A percentile compares a stretch with the other conserved stretches of the same genome.
phyloP scores from a whole-genome alignment of 2,797 vertebrate genomes.

The Sciaenops ocellatus region DNA sequence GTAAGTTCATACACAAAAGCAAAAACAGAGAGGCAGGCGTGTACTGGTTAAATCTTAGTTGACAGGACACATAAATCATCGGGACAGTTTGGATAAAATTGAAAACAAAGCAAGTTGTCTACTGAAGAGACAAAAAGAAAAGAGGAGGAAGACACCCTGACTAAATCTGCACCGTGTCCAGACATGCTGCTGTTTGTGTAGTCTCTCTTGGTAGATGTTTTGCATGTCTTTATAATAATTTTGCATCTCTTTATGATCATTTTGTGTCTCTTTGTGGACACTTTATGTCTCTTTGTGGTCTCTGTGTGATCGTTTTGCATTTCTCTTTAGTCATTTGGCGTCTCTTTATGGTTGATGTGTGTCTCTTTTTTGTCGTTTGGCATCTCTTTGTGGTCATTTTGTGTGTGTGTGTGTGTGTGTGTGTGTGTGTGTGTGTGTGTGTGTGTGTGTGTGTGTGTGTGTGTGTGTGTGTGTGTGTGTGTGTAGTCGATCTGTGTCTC shows the following conservation, averaged over 20 bases:
- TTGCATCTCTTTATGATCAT: not conserved
- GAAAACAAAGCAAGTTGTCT: conserved; percentile 11
- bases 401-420: not conserved
- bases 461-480: not conserved
- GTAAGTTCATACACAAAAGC: not conserved
- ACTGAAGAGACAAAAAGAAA: too few relatives aligned
- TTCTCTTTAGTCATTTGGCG: not conserved
- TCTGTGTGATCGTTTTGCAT: not conserved
- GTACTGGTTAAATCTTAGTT: not conserved
- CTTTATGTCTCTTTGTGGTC: not conserved
- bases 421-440: not conserved
- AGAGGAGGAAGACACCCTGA: not conserved
- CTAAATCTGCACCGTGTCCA: not conserved
- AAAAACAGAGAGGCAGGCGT: not conserved
- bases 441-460: not conserved
- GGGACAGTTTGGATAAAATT: conserved; percentile 6
- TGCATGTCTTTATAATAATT: not conserved
- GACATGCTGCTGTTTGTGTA: not conserved
- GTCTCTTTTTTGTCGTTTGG: not conserved
- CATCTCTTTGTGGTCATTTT: not conserved
- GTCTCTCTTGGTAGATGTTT: not conserved
- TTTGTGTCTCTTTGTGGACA: not conserved
- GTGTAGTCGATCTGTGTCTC: not conserved
- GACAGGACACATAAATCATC: conserved; percentile 35
- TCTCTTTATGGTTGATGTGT: not conserved